Evolutionary conservation across 2,113 vertebrate species (phyloP).

Genomic region (Mohoua ochrocephala): DNA sequence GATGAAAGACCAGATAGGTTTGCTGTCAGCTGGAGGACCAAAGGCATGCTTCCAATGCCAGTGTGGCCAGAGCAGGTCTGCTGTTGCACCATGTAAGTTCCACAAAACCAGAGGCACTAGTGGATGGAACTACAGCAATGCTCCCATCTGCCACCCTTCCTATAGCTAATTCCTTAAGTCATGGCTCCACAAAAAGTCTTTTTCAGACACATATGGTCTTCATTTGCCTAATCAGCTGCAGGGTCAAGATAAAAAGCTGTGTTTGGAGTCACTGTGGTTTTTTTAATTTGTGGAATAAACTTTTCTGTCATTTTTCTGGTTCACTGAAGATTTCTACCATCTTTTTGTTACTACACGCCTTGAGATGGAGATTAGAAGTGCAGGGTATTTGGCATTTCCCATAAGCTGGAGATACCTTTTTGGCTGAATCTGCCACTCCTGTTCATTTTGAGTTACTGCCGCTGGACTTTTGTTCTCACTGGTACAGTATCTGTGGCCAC

Average conservation of each 20-base stretch:
- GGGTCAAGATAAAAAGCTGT: neutral
- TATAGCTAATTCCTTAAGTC: neutral
- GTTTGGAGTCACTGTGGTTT: neutral
- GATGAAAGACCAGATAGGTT: neutral
- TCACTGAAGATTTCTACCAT: neutral
- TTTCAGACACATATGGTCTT: neutral
- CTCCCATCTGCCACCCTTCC: neutral
- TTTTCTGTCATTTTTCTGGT: neutral
- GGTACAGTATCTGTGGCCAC: neutral
- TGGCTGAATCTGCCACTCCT: neutral
- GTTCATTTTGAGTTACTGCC: neutral
- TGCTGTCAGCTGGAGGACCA: neutral
- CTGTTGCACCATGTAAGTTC: neutral
- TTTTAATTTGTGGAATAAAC: neutral
- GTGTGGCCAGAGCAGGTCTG: rapidly evolving
- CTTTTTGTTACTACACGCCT: neutral
- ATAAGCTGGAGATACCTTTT: neutral
- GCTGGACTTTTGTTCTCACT: neutral
- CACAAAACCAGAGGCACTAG: neutral
- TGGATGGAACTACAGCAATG: neutral
- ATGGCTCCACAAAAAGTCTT: neutral
- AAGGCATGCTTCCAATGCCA: neutral
- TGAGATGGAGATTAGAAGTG: neutral
- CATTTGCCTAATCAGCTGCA: neutral
- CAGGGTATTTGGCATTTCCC: neutral